A percentile compares a stretch with the other conserved stretches of the same genome.
These are phyloP conservation scores for Oscheius sp. DNA, from an alignment of 2,888 invertebrate genomes.

Conservation along the genomic window DNA sequence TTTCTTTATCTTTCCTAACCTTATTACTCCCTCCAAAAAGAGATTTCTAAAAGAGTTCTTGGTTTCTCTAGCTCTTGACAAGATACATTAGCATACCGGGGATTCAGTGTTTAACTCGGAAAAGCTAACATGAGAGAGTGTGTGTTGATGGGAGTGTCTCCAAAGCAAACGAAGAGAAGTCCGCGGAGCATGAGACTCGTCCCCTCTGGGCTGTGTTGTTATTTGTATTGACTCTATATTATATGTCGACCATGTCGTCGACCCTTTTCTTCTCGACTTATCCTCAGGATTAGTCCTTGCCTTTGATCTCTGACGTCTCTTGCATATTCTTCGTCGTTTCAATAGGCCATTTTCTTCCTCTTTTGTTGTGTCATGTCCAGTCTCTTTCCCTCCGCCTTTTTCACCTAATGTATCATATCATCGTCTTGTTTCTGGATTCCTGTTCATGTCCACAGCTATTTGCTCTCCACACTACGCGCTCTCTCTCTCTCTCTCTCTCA, in stretches of 20 bases:
- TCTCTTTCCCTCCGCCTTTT: not conserved
- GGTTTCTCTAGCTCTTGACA: not conserved
- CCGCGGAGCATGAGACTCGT: not conserved
- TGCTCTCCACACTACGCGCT: not conserved
- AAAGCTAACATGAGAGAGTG: not conserved
- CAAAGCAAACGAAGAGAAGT: slow-evolving; percentile 1
- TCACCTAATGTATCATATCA: not conserved
- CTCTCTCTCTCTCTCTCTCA: not conserved
- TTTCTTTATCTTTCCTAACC: too few relatives aligned
- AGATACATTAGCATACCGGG: slow-evolving; percentile 11
- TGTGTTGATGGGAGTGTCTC: not conserved
- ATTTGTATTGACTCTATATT: not conserved
- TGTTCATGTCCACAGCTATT: slow-evolving; percentile 17
- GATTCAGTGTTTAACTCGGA: slow-evolving; percentile 16
- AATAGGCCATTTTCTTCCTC: too few relatives aligned
- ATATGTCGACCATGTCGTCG: not conserved
- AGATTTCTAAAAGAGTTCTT: not conserved
- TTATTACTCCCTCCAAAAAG: not conserved
- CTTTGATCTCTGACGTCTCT: not conserved
- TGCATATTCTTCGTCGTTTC: not conserved
- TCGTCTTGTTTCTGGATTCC: not conserved
- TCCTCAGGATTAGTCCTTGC: not conserved
- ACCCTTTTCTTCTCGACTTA: not conserved
- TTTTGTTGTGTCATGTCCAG: slow-evolving; percentile 6
- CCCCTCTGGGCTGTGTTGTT: not conserved